phyloP scores from a whole-genome alignment of 2,113 vertebrate species.

The Xenopus tropicalis region DNA sequence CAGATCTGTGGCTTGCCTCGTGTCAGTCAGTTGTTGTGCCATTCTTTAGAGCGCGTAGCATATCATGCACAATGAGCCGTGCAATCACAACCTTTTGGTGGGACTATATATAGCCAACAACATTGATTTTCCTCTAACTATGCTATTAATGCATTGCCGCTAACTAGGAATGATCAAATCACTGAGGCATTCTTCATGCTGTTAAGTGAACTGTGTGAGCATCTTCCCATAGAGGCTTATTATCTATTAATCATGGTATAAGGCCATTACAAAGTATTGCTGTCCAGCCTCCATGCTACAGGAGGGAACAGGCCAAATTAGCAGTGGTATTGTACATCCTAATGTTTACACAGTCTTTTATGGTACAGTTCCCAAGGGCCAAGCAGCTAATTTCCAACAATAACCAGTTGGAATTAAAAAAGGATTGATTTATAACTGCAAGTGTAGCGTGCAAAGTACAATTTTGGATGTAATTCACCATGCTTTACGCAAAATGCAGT shows the following conservation, averaged over 20 bases:
- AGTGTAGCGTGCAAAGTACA: too few relatives aligned
- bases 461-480: too few relatives aligned
- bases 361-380: not conserved
- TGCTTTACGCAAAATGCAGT: too few relatives aligned
- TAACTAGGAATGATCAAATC: slow-evolving; percentile 17
- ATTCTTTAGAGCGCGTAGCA: not conserved
- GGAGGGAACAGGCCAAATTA: not conserved
- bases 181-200: slow-evolving; percentile 14
- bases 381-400: not conserved
- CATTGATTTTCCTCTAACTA: slow-evolving; percentile 24
- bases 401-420: too few relatives aligned
- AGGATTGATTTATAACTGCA: too few relatives aligned
- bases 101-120: slow-evolving; percentile 21
- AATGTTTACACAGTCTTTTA: not conserved
- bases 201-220: slow-evolving; percentile 25
- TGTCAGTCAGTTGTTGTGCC: slow-evolving; percentile 7
- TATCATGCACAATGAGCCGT: slow-evolving; percentile 21
- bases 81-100: slow-evolving; percentile 25
- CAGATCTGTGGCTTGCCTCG: not conserved
- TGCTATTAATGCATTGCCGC: slow-evolving; percentile 29
- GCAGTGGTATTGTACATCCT: not conserved
- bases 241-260: slow-evolving; percentile 31
- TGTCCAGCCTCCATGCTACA: not conserved
- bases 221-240: slow-evolving; percentile 14
- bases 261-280: not conserved